These are phyloP conservation scores for Calliphora vicina DNA, from an alignment of 1,140 invertebrate genomes.

Conservation along the genomic window DNA sequence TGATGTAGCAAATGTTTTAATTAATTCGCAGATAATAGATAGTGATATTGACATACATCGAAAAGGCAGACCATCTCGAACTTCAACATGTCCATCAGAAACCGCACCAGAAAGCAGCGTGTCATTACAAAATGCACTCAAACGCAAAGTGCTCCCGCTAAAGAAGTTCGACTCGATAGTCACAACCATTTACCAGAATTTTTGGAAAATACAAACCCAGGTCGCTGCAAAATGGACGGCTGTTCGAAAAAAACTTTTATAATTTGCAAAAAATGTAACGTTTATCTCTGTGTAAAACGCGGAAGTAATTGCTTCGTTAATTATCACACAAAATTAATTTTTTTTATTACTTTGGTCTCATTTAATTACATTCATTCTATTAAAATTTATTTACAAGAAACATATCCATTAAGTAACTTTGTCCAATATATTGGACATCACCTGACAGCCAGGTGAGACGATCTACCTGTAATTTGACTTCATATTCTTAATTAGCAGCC, in stretches of 20 bases:
- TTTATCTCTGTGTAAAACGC: too few species aligned
- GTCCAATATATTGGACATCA: neutral
- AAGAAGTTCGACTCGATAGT: too few species aligned
- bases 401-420: neutral
- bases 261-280: too few species aligned
- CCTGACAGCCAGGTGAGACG: neutral
- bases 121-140: neutral
- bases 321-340: too few species aligned
- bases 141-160: neutral
- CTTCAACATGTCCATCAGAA: neutral
- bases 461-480: neutral
- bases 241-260: neutral
- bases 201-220: neutral
- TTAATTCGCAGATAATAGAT: too few species aligned
- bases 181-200: too few species aligned
- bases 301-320: too few species aligned
- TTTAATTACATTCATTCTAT: neutral
- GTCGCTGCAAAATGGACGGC: neutral
- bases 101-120: neutral
- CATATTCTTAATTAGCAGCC: too few species aligned
- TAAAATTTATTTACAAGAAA: neutral
- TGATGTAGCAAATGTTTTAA: too few species aligned
- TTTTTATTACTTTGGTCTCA: too few species aligned
- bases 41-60: neutral
- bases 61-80: neutral